These are phyloP conservation scores for Gryon sp. DNA, from an alignment of 1,140 invertebrate genomes.

Conservation along the genomic window DNA sequence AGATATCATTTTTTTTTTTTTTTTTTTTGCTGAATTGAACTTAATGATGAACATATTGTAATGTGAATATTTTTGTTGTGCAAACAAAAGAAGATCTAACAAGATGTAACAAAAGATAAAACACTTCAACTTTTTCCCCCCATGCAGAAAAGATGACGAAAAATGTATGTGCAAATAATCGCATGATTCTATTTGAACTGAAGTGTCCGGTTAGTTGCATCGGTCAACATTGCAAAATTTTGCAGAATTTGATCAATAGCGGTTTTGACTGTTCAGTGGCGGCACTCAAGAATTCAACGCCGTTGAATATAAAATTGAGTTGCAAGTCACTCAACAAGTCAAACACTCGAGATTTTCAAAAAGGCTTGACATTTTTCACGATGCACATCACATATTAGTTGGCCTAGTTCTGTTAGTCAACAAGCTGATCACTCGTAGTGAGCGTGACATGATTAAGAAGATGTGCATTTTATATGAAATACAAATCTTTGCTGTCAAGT, in stretches of 20 bases:
- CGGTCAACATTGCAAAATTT: conserved; percentile 25
- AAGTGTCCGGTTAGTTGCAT: conserved; percentile 22
- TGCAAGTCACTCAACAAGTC: conserved; percentile 43
- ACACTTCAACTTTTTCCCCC: too few species aligned
- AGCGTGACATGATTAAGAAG: conserved; percentile 9
- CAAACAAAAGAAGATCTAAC: too few species aligned
- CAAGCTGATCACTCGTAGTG: conserved; percentile 22
- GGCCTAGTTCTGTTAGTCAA: conserved; percentile 41
- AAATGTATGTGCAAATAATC: neutral
- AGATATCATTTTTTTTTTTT: too few species aligned
- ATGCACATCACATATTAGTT: conserved; percentile 46
- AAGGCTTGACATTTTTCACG: conserved; percentile 60
- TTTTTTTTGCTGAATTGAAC: too few species aligned
- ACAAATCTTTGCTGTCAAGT: too few species aligned
- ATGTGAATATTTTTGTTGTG: too few species aligned
- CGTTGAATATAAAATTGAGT: conserved; percentile 50
- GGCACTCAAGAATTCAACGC: conserved; percentile 25
- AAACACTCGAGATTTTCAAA: conserved; percentile 60
- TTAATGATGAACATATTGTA: too few species aligned
- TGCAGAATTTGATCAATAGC: conserved; percentile 31
- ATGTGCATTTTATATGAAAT: too few species aligned
- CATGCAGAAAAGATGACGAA: neutral
- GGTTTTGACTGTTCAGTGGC: conserved; percentile 37
- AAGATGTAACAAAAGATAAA: too few species aligned
- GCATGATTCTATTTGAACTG: conserved; percentile 13